These are phyloP conservation scores for Paramormyrops hopkinsi DNA, from an alignment of 2,797 vertebrate species.

Conservation along the genomic window DNA sequence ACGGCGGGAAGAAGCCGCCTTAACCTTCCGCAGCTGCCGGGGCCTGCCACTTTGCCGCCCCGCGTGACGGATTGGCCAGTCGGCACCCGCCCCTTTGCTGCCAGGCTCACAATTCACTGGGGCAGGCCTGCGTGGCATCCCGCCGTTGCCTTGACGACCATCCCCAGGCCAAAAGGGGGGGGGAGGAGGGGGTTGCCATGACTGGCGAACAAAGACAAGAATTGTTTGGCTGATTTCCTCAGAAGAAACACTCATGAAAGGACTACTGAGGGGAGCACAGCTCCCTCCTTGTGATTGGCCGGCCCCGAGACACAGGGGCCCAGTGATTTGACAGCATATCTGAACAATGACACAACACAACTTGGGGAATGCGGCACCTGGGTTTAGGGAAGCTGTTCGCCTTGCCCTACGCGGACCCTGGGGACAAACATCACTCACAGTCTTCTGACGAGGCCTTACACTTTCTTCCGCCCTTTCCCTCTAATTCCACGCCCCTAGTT, in stretches of 20 bases:
- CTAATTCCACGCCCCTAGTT: not conserved
- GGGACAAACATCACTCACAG: not conserved
- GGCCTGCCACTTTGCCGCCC: not conserved
- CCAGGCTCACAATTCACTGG: constrained; percentile 46
- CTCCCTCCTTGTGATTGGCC: constrained; percentile 49
- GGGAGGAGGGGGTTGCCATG: constrained; percentile 49
- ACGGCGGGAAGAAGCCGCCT: not conserved
- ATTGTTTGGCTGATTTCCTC: constrained; percentile 67
- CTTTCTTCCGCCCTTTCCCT: not conserved
- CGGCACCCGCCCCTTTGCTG: constrained; percentile 36
- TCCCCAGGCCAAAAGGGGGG: constrained; percentile 53
- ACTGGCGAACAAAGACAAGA: constrained; percentile 64
- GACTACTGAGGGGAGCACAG: constrained; percentile 48
- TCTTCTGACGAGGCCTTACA: not conserved
- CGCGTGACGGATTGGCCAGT: not conserved
- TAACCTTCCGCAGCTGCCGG: not conserved
- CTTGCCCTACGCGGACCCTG: not conserved
- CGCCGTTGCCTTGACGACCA: constrained; percentile 62
- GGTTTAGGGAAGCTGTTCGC: constrained; percentile 20
- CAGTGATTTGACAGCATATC: constrained; percentile 55
- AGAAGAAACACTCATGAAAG: constrained; percentile 49
- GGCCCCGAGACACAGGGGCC: constrained; percentile 56
- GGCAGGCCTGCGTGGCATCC: constrained; percentile 61
- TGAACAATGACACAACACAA: constrained; percentile 38
- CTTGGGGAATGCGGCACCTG: not conserved